phyloP scores from a whole-genome alignment of 2,888 invertebrate genomes.

The Tenthredo scrophulariae region DNA sequence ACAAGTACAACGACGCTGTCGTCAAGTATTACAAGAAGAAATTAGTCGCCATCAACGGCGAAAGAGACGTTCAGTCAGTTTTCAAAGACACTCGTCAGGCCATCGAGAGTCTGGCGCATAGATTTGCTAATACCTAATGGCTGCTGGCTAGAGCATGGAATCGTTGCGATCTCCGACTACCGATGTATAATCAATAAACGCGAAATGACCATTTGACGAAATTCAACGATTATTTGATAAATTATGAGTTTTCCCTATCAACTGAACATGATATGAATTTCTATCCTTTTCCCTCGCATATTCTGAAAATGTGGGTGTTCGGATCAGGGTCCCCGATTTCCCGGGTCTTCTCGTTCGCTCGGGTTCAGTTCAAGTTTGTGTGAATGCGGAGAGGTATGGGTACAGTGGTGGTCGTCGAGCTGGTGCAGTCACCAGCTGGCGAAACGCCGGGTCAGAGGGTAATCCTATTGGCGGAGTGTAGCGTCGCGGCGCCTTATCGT shows the following conservation, averaged over 20 bases:
- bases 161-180: neutral
- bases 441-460: constrained; percentile 78
- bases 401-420: constrained; percentile 5
- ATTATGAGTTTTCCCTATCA: neutral
- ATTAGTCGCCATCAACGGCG: constrained; percentile 61
- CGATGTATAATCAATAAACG: neutral
- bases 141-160: neutral
- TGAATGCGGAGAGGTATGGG: neutral
- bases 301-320: neutral
- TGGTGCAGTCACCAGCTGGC: constrained; percentile 73
- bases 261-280: neutral
- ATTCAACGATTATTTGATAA: neutral
- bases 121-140: neutral
- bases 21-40: constrained; percentile 78
- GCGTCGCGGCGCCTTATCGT: constrained; percentile 74
- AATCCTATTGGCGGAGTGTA: constrained; percentile 78
- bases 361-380: neutral
- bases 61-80: constrained; percentile 56
- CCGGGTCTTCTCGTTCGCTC: constrained; percentile 32
- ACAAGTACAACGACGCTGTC: constrained; percentile 81
- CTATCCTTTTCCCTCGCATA: neutral
- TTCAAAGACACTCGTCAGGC: constrained; percentile 58
- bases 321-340: constrained; percentile 22
- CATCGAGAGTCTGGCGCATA: constrained; percentile 54
- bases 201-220: neutral